Base-by-base conservation (phyloP, 2,113 vertebrate species). In the Probosciger aterrimus region DNA sequence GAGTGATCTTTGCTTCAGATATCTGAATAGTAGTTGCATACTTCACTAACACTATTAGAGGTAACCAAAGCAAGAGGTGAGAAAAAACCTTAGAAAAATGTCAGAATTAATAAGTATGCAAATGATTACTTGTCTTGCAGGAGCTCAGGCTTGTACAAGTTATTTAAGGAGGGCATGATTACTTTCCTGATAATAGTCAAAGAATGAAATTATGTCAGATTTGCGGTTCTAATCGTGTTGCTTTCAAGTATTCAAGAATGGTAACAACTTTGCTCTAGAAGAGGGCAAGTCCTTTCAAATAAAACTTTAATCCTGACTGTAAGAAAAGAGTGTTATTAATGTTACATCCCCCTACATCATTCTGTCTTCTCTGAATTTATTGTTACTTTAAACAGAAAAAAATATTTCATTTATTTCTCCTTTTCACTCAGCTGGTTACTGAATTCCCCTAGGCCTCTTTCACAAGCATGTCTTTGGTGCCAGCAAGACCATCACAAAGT, bases 31-130 rank as follows among this genome's bases (percentile, higher is more conserved):
- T 65, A 87, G 59, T 82, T 65, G 69, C 4, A 30, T 50, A 50
- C 92, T 97, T 76, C 27, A 91, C 14, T 80, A 81, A n/a, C 41
- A 69, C 19, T 84, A 44, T 76, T 74, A 88, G 14, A 91, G 19
- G 10, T 64, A 90, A 90, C 9, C n/a, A 71, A 90, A 14, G 39
- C 55, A 91, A 86, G 20, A 57, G 4, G 2, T 14, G 7, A 80
- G 46, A 57, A 69, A 92, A 65, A 81, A 80, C 14, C 7, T 67
- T 35, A 62, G 53, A 71, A 91, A 90, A 90, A 53, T 86, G 25
- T 91, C 39, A 50, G 27, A 62, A 82, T 83, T 92, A 86, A 82
- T 90, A 90, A 88, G 47, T 82, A 95, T 87, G 60, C 35, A 97
- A 91, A 94, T 70, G 14, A 81, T 55, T 88, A 55, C 28, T 71